Evolutionary conservation across 2,888 invertebrate genomes (phyloP).

Genomic region (Drosophila longiperda): DNA sequence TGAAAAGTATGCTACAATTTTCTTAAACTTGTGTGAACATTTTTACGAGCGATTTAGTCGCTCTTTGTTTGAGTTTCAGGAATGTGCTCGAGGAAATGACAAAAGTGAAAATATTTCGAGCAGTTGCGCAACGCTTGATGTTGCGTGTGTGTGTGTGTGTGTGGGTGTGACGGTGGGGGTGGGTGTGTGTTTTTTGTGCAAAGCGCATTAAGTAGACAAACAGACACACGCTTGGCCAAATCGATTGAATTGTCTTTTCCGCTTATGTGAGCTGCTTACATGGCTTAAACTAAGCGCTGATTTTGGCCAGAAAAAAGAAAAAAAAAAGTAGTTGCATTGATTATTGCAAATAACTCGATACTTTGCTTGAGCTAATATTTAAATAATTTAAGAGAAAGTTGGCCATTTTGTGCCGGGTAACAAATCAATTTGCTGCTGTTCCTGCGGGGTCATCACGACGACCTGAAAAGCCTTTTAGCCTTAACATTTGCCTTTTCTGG

Average conservation of each 20-base stretch:
- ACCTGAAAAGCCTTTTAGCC: constrained; percentile 75
- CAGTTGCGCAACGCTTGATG: constrained; percentile 39
- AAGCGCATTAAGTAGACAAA: constrained; percentile 22
- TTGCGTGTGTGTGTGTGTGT: neutral
- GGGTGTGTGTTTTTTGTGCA: constrained; percentile 3
- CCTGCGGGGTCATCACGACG: constrained; percentile 38
- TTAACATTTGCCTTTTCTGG: constrained; percentile 69
- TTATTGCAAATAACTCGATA: constrained; percentile 45
- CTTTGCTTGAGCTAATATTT: constrained; percentile 32
- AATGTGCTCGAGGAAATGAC: constrained; percentile 75
- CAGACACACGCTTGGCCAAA: constrained; percentile 17
- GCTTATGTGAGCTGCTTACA: constrained; percentile 60
- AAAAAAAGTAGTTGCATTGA: constrained; percentile 43
- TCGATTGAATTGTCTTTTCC: constrained; percentile 73
- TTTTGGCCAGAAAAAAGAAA: neutral
- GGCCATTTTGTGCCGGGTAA: constrained; percentile 29
- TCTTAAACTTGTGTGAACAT: constrained; percentile 55
- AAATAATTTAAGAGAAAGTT: constrained; percentile 40
- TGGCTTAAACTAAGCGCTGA: constrained; percentile 46
- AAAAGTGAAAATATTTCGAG: constrained; percentile 77
- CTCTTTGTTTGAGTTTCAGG: constrained; percentile 60
- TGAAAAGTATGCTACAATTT: constrained; percentile 55
- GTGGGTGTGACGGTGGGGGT: neutral
- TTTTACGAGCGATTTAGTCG: constrained; percentile 56
- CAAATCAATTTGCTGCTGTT: constrained; percentile 63